Evolutionary conservation across 2,797 vertebrate genomes (phyloP), one percentile per base, ranked within the genome.

Genomic region (Anguilla anguilla): DNA sequence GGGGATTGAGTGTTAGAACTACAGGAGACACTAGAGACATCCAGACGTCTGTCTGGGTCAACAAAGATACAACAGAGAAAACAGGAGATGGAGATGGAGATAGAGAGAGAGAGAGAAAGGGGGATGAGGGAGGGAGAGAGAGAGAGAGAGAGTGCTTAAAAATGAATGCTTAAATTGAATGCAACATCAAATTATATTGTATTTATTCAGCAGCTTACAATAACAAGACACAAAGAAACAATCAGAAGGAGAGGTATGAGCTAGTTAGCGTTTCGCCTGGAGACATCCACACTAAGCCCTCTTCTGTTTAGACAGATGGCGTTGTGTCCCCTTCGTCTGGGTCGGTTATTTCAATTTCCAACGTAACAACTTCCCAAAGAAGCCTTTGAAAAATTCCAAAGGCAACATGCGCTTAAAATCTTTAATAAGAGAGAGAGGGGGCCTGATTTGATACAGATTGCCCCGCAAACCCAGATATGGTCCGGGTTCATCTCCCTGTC

Each of bases 361-460:
- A 92, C 91, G 89, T 91, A 94, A 95, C 93, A 93, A 93, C 92
- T 95, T 95, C 94, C 94, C 92, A 93, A 91, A 91, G 92, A 94
- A 92, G 92, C 93, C 93, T 95, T 94, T 94, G 93, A 95, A 95
- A 94, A 94, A 91, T 95, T 94, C 92, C 90, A 94, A 95, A 92
- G 92, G 93, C 90, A 95, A 95, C 94, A 95, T 92, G 92, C 92
- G 91, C 92, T 92, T 95, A 94, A 94, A 94, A 79, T 93, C 94
- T 95, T 96, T 94, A 95, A 95, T 94, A 94, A 95, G 94, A 94
- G 92, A 91, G 28, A 94, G 92, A 91, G 28, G 93, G 85, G 86
- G 90, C 90, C 93, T 94, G 92, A 95, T 96, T 95, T 87, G 89
- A 93, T 92, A 88, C 94, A 95, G 93, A 95, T 93, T 95, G 92